Evolutionary conservation across 2,888 invertebrate genomes (phyloP).

Genomic region (Agriopis marginaria): DNA sequence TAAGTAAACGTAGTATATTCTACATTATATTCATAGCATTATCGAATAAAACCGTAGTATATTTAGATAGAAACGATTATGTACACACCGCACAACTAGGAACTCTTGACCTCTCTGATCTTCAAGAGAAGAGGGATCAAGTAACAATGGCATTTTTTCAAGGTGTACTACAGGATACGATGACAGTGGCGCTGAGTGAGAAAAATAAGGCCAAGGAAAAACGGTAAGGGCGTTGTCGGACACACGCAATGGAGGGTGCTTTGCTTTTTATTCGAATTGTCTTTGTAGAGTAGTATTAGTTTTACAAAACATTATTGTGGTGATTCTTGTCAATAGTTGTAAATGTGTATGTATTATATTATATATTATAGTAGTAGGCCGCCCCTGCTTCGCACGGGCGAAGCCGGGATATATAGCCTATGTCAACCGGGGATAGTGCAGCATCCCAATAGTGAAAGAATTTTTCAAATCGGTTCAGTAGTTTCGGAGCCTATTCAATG

Average conservation of each 20-base stretch:
- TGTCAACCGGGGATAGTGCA: too few species aligned
- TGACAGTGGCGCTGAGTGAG: constrained; percentile 38
- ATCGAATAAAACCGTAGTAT: constrained; percentile 37
- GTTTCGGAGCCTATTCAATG: too few species aligned
- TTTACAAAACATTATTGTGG: not conserved
- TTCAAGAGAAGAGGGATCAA: constrained; percentile 25
- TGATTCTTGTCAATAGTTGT: too few species aligned
- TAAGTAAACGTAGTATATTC: constrained; percentile 3
- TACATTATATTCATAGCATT: constrained; percentile 35
- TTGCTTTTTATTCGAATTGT: not conserved
- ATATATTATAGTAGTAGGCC: too few species aligned
- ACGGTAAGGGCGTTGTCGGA: constrained; percentile 25
- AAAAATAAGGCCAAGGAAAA: constrained; percentile 40
- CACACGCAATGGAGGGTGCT: constrained; percentile 4
- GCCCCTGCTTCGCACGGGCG: too few species aligned
- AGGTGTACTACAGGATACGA: constrained; percentile 45
- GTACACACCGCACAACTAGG: constrained; percentile 38
- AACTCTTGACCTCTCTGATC: constrained; percentile 20
- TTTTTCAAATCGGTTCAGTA: too few species aligned
- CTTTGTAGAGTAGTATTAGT: not conserved
- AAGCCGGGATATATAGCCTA: too few species aligned
- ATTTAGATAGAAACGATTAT: constrained; percentile 44
- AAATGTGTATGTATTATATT: too few species aligned
- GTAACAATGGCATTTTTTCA: constrained; percentile 33
- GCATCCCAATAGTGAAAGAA: too few species aligned